These are phyloP conservation scores for Acromyrmex echinatior DNA, from an alignment of 1,140 invertebrate genomes.

Conservation along the genomic window DNA sequence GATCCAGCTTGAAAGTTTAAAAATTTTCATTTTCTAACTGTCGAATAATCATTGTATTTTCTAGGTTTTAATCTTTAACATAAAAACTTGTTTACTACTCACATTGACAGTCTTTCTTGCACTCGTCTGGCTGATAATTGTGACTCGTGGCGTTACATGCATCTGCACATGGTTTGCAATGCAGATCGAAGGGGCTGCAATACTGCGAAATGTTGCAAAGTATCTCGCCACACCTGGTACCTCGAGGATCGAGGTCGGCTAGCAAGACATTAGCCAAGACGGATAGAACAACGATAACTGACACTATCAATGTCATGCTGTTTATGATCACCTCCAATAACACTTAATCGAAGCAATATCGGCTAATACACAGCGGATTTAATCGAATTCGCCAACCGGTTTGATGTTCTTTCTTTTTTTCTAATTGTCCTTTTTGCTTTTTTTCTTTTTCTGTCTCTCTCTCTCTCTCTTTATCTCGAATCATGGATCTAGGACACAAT, in stretches of 20 bases:
- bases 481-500: conserved; percentile 46
- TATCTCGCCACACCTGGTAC: conserved; percentile 85
- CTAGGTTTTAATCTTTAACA: neutral
- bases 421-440: conserved; percentile 5
- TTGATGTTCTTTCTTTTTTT: neutral
- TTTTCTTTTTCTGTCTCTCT: neutral
- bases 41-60: neutral
- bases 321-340: conserved; percentile 9
- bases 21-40: too few species aligned
- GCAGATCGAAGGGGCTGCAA: conserved; percentile 86
- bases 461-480: neutral
- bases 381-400: neutral
- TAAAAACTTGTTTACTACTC: conserved; percentile 44
- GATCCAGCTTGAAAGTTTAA: too few species aligned
- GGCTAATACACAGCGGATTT: neutral
- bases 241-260: conserved; percentile 82
- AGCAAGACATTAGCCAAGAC: conserved; percentile 15
- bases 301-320: conserved; percentile 28
- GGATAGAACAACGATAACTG: neutral
- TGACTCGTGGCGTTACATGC: conserved; percentile 85
- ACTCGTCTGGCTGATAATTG: conserved; percentile 86
- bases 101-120: conserved; percentile 87
- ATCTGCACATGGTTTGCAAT: conserved; percentile 85
- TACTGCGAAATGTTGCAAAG: conserved; percentile 86
- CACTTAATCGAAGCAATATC: neutral